Conservation (phyloP, 1,140 invertebrate species). For the Dendrolimus kikuchii region DNA sequence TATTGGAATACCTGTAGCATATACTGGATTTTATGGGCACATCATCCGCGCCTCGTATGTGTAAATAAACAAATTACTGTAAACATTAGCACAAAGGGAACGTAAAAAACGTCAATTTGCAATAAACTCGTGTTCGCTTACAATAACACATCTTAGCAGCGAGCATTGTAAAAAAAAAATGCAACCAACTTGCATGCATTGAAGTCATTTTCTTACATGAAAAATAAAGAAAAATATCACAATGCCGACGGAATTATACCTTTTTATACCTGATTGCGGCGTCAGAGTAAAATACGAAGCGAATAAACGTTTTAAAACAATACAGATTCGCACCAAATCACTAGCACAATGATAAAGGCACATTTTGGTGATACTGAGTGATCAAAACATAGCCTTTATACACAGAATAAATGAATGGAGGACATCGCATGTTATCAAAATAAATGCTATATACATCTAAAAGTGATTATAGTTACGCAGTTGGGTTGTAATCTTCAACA, state of each 20-base stretch:
- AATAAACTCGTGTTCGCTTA: too few species aligned
- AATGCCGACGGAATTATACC: neutral
- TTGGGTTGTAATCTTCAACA: constrained; percentile 17
- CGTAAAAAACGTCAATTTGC: constrained; percentile 37
- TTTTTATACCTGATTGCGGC: constrained; percentile 27
- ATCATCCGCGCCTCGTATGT: constrained; percentile 25
- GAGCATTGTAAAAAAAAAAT: constrained; percentile 19
- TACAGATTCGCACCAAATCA: constrained; percentile 37
- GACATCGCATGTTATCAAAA: constrained; percentile 14
- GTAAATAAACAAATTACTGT: constrained; percentile 67
- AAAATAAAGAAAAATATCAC: neutral
- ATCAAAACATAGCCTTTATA: constrained; percentile 68
- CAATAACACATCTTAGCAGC: neutral
- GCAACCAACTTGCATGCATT: constrained; percentile 14
- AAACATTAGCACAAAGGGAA: constrained; percentile 54
- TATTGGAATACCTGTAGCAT: constrained; percentile 2
- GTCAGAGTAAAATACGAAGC: constrained; percentile 29
- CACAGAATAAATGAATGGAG: constrained; percentile 13
- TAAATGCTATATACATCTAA: constrained; percentile 25
- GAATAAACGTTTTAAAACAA: constrained; percentile 41
- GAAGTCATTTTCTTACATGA: constrained; percentile 6
- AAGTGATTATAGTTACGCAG: constrained; percentile 16
- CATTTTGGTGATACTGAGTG: constrained; percentile 41
- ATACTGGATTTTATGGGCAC: constrained; percentile 21
- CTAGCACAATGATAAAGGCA: constrained; percentile 58